Conservation (phyloP, 2,888 invertebrate species). For the Gnatocerus cornutus region DNA sequence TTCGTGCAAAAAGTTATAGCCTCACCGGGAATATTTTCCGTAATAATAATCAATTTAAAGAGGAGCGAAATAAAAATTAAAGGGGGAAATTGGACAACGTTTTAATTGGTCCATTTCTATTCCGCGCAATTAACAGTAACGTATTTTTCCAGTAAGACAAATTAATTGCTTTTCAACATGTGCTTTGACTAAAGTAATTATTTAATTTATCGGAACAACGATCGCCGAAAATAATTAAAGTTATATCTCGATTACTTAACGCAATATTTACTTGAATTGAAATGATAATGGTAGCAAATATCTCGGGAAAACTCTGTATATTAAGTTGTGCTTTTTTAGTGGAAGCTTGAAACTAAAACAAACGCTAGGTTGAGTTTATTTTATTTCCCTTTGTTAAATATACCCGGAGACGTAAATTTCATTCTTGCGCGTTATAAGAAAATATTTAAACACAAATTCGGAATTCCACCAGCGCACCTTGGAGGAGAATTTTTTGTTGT, state of each 20-base stretch:
- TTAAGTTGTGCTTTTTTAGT: background rate
- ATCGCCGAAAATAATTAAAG: background rate
- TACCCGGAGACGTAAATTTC: background rate
- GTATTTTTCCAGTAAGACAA: slow-evolving; percentile 37
- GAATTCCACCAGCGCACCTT: background rate
- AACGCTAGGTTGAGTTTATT: slow-evolving; percentile 1
- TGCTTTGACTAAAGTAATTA: slow-evolving; percentile 30
- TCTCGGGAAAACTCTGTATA: background rate
- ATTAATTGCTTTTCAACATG: slow-evolving; percentile 42
- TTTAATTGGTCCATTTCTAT: slow-evolving; percentile 41
- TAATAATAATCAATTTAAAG: slow-evolving; percentile 36
- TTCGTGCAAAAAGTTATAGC: slow-evolving; percentile 2
- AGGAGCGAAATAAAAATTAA: slow-evolving; percentile 32
- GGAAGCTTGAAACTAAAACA: slow-evolving; percentile 1
- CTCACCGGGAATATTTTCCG: slow-evolving; percentile 13
- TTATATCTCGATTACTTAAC: background rate
- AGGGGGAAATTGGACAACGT: slow-evolving; percentile 26
- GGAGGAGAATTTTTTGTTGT: slow-evolving; percentile 7
- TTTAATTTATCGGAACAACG: slow-evolving; percentile 12
- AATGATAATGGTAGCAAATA: background rate
- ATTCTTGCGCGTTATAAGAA: slow-evolving; percentile 1
- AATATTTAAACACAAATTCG: slow-evolving; percentile 8
- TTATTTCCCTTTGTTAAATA: slow-evolving; percentile 6
- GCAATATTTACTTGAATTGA: background rate
- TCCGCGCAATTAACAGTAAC: slow-evolving; percentile 36